A percentile compares a stretch with the other conserved stretches of the same genome.
Conservation (phyloP, 2,888 invertebrate genomes). For the Phlogophora meticulosa region DNA sequence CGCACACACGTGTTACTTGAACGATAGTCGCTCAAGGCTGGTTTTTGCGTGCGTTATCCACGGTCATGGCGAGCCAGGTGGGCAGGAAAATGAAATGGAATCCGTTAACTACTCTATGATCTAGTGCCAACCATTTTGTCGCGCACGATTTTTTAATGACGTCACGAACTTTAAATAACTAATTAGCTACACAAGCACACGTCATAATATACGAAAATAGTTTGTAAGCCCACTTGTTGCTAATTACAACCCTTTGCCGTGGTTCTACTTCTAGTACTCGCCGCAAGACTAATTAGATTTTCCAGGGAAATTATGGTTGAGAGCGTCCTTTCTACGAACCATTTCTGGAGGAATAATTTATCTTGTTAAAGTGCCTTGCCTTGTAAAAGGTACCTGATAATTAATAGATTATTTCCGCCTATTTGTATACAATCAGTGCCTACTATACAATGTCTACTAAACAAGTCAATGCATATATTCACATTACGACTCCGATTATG, state of each 20-base stretch:
- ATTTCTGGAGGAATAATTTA: not conserved
- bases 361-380: constrained; percentile 3
- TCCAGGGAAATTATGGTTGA: not conserved
- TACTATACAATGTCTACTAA: constrained; percentile 10
- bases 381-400: constrained; percentile 11
- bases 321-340: not conserved
- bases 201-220: constrained; percentile 17
- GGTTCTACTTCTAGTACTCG: constrained; percentile 5
- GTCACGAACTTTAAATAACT: constrained; percentile 31
- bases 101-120: constrained; percentile 72
- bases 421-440: constrained; percentile 34
- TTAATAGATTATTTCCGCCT: constrained; percentile 35
- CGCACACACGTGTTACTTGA: constrained; percentile 43
- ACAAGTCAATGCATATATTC: constrained; percentile 42
- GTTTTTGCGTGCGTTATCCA: constrained; percentile 76
- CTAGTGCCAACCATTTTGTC: constrained; percentile 62
- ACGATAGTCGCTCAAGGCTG: constrained; percentile 49
- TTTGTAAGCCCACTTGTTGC: constrained; percentile 1
- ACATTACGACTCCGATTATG: constrained; percentile 48
- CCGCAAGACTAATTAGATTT: constrained; percentile 10
- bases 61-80: constrained; percentile 65
- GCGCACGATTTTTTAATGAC: constrained; percentile 60
- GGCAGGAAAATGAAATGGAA: constrained; percentile 78
- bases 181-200: constrained; percentile 22
- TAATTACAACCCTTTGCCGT: constrained; percentile 16